Evolutionary conservation across 2,113 vertebrate species (phyloP).

Genomic region (Emydocephalus ijimae): DNA sequence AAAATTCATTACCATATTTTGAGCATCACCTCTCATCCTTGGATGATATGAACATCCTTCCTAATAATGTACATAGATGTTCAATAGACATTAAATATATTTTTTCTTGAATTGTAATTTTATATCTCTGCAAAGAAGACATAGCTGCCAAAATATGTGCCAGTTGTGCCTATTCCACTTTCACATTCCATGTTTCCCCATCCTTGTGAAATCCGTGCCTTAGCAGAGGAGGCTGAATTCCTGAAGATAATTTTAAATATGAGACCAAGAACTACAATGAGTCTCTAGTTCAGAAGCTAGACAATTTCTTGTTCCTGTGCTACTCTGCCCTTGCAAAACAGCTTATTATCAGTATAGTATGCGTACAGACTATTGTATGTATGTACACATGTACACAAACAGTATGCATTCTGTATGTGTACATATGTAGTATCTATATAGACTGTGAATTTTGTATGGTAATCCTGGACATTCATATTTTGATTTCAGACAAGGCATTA

Average conservation of each 20-base stretch:
- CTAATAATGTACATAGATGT: not conserved
- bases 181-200: not conserved
- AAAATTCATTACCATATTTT: not conserved
- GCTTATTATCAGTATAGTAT: not conserved
- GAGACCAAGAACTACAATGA: not conserved
- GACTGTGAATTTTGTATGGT: not conserved
- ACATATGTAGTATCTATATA: not conserved
- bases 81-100: not conserved
- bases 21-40: not conserved
- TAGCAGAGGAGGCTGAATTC: not conserved
- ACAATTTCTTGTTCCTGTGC: not conserved
- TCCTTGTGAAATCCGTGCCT: not conserved
- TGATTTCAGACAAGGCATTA: not conserved
- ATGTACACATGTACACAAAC: not conserved
- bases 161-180: not conserved
- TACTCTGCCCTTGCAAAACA: not conserved
- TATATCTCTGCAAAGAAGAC: not conserved
- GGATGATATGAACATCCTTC: not conserved
- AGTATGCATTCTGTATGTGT: not conserved
- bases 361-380: not conserved
- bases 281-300: not conserved
- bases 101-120: not conserved
- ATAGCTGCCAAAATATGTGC: not conserved
- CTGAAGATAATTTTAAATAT: not conserved
- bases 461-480: not conserved